Conservation (phyloP, 2,888 invertebrate species). For the Oasisia sp. region DNA sequence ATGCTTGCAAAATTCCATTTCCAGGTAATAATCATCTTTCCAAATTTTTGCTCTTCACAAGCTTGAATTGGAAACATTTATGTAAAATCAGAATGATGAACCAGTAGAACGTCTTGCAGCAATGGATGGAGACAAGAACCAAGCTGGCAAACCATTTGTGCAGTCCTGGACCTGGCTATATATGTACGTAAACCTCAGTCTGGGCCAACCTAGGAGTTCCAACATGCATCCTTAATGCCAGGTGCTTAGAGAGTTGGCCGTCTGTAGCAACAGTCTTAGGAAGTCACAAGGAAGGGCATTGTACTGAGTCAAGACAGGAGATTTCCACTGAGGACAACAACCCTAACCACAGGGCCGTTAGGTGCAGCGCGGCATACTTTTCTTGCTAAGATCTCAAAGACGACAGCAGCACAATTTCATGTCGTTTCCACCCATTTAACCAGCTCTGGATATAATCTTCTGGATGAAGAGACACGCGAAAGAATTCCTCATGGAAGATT, state of each 20-base stretch:
- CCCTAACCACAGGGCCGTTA: background rate
- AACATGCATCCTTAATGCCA: background rate
- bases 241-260: background rate
- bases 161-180: background rate
- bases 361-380: background rate
- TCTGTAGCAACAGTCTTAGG: background rate
- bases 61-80: too few species aligned
- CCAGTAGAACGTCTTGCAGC: background rate
- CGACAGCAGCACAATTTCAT: background rate
- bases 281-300: slow-evolving; percentile 17
- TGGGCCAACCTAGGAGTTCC: background rate
- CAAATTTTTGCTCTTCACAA: too few species aligned
- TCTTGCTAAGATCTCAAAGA: background rate
- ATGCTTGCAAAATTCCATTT: too few species aligned
- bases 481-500: background rate
- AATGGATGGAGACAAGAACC: background rate
- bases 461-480: background rate
- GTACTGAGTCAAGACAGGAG: background rate
- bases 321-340: background rate
- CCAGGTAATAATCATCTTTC: too few species aligned
- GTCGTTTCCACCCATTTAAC: background rate
- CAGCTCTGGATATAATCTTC: background rate
- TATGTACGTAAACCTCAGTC: background rate
- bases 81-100: background rate
- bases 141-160: background rate